Conservation (phyloP, 2,113 vertebrate genomes). For the Hemibagrus wyckioides region DNA sequence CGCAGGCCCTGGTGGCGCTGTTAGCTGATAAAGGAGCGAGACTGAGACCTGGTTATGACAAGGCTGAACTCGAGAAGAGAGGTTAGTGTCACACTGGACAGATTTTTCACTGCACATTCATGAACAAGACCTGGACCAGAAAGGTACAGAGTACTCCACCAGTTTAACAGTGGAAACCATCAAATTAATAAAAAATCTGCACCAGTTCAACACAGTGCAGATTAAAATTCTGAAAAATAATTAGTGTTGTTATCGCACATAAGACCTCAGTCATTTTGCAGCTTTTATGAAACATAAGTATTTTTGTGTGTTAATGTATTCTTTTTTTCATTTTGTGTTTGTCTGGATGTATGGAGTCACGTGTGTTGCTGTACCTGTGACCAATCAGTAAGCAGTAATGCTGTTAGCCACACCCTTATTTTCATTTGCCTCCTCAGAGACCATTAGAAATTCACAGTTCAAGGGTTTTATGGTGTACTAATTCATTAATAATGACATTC, state of each 20-base stretch:
- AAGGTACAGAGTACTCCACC: not conserved
- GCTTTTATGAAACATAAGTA: not conserved
- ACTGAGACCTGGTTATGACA: constrained; percentile 88
- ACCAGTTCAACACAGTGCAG: not conserved
- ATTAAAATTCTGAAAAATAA: not conserved
- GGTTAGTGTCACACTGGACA: constrained; percentile 68
- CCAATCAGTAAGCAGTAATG: not conserved
- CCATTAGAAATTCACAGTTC: not conserved
- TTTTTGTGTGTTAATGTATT: not conserved
- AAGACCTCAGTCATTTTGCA: not conserved
- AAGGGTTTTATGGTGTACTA: not conserved
- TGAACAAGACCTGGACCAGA: not conserved
- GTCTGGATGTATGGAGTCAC: not conserved
- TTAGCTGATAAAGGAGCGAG: constrained; percentile 94
- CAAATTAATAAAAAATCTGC: not conserved
- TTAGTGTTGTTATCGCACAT: too few relatives aligned
- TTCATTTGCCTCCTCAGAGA: not conserved
- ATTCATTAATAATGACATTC: too few relatives aligned
- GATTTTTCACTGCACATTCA: not conserved
- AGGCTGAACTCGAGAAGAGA: constrained; percentile 93
- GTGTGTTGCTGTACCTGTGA: not conserved
- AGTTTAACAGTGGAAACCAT: not conserved
- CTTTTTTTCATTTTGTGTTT: not conserved
- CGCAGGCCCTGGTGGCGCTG: constrained; percentile 93
- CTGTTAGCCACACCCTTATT: not conserved